These are phyloP conservation scores for Marmota monax DNA, from an alignment of 2,113 vertebrate species.

Conservation along the genomic window DNA sequence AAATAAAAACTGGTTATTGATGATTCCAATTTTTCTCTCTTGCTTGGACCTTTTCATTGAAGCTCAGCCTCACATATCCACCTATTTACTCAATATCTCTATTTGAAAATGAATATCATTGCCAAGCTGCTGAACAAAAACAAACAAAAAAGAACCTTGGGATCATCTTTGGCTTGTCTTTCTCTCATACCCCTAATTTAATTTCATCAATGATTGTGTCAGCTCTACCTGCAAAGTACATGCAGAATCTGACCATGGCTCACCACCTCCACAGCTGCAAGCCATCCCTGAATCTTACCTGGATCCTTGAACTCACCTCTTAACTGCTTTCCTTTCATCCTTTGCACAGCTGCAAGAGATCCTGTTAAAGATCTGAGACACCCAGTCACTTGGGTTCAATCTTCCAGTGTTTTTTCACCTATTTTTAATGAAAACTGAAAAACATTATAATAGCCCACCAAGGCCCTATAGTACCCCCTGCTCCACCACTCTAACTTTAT, in stretches of 20 bases:
- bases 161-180: neutral
- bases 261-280: neutral
- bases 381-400: neutral
- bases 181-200: no score
- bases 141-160: no score
- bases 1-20: neutral
- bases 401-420: neutral
- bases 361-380: no score
- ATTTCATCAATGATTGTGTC: neutral
- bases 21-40: neutral
- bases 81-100: neutral
- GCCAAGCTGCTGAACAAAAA: neutral
- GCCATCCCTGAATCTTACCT: accelerated
- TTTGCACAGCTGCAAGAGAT: neutral
- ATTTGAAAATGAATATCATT: neutral
- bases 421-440: neutral
- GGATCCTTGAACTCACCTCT: neutral
- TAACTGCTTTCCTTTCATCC: neutral
- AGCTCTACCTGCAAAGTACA: neutral
- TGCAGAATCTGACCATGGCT: no score
- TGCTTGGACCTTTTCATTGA: neutral
- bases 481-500: neutral
- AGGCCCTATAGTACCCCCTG: neutral
- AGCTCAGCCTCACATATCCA: neutral
- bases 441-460: neutral